Evolutionary conservation across 2,888 invertebrate genomes (phyloP), one percentile per base, ranked within the genome.

Genomic region (Folsomia manolachei): DNA sequence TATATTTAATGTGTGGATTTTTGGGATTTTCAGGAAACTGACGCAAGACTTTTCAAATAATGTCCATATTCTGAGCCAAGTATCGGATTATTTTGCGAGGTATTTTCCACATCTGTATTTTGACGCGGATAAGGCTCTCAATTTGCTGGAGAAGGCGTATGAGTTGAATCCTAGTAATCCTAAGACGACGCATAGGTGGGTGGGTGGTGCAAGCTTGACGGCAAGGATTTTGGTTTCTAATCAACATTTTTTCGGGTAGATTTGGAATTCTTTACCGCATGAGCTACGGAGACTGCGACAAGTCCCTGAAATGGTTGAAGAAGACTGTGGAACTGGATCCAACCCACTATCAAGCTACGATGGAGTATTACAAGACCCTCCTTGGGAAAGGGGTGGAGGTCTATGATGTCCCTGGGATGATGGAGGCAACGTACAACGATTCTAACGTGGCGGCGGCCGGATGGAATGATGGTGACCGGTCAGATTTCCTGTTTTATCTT

Each of bases 41-140:
- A 52, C 67, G 1, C n/a, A 62, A n/a, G 63, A 77, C 18, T 78
- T 71, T 70, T 74, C 72, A 0, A 64, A 65, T 1, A 77, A 75
- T 62, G 77, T 77, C 0, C 2, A 14, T 2, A 51, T 78, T 25
- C 53, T 26, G 9, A 75, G 74, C n/a, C 27, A 24, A 1, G 65
- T 78, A 11, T 74, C 78, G 1, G 78, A 78, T 69, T 75, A 75
- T 23, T 78, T 74, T 73, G 69, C 70, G 1, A 70, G 78, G 1
- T 77, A 71, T 53, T 75, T 78, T 0, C 72, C 78, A 0, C 60
- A 66, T 19, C 14, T 60, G 1, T 75, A 72, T 65, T 77, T 78
- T 70, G 77, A 78, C 25, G 25, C 52, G 24, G 64, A 56, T 0
- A 71, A 68, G 27, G 66, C 75, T 9, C 64, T 27, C 14, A 60